A percentile compares a stretch with the other conserved stretches of the same genome.
phyloP scores from a whole-genome alignment of 2,113 vertebrate genomes.

The Nematolebias whitei region DNA sequence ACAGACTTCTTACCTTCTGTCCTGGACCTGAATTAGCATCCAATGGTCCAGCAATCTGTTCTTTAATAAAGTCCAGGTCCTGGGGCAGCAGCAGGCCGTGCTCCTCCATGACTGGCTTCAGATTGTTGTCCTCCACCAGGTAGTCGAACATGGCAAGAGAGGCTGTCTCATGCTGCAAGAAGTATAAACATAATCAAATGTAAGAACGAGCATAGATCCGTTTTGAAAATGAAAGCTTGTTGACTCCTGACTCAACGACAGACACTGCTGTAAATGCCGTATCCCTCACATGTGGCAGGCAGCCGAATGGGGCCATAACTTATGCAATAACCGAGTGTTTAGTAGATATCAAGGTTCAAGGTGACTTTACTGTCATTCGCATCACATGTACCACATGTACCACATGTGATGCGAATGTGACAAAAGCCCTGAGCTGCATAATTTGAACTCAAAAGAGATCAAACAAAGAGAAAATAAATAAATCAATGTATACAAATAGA shows the following conservation, averaged over 20 bases:
- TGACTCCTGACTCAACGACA: neutral
- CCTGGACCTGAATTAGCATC: slow-evolving; percentile 15
- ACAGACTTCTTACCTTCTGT: slow-evolving; percentile 40
- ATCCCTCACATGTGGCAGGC: neutral
- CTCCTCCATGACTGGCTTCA: slow-evolving; percentile 78
- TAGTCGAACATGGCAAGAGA: slow-evolving; percentile 93
- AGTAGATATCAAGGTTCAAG: no score
- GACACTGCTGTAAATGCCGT: neutral
- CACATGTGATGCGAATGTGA: no score
- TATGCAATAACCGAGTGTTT: no score
- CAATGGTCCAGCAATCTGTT: slow-evolving; percentile 87
- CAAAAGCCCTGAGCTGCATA: neutral
- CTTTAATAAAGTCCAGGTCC: slow-evolving; percentile 92
- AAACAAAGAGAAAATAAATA: neutral
- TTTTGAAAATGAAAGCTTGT: slow-evolving; percentile 15
- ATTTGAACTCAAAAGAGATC: neutral
- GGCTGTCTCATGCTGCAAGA: slow-evolving; percentile 86
- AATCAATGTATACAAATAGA: no score
- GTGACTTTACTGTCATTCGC: no score
- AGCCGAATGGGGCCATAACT: no score
- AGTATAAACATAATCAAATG: neutral
- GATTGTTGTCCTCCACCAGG: slow-evolving; percentile 82
- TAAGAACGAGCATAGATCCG: neutral
- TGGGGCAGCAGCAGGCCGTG: slow-evolving; percentile 85
- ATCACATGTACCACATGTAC: no score